These are phyloP conservation scores for Drosophila pseudoananassae DNA, from an alignment of 1,140 invertebrate species.

Conservation along the genomic window DNA sequence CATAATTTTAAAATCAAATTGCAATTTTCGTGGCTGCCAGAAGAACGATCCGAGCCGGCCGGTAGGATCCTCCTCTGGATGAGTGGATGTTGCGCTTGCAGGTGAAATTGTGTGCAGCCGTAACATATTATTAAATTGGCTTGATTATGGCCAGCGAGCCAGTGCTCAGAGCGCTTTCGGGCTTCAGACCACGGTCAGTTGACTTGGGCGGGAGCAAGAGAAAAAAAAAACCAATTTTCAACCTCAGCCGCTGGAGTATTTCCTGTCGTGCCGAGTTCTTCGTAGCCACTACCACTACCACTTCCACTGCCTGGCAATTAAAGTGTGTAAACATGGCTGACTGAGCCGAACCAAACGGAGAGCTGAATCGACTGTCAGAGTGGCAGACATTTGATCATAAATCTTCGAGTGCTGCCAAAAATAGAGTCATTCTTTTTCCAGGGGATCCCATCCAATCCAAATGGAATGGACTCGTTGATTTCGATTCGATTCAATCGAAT, in stretches of 20 bases:
- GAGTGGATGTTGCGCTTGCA: conserved; percentile 46
- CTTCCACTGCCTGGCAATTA: conserved; percentile 53
- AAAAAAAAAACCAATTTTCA: conserved; percentile 60
- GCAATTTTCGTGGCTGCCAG: conserved; percentile 34
- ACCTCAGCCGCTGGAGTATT: conserved; percentile 55
- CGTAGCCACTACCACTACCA: background rate
- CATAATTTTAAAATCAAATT: conserved; percentile 54
- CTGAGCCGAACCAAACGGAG: conserved; percentile 36
- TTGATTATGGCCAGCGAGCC: conserved; percentile 71
- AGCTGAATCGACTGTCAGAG: conserved; percentile 55
- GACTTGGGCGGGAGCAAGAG: conserved; percentile 2
- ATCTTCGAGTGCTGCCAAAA: conserved; percentile 71
- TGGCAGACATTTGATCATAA: conserved; percentile 63
- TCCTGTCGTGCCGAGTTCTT: conserved; percentile 64
- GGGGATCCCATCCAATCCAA: conserved; percentile 7
- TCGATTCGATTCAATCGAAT: conserved; percentile 38
- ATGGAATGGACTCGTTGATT: conserved; percentile 38
- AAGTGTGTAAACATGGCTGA: conserved; percentile 80
- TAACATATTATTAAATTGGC: conserved; percentile 80
- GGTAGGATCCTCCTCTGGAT: background rate
- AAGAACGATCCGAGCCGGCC: conserved; percentile 15
- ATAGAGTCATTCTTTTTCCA: conserved; percentile 57
- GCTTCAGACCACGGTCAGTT: conserved; percentile 37
- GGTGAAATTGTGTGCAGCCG: conserved; percentile 79
- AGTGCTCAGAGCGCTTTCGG: conserved; percentile 31